phyloP scores from a whole-genome alignment of 2,113 vertebrate genomes.

The Muntiacus reevesi region DNA sequence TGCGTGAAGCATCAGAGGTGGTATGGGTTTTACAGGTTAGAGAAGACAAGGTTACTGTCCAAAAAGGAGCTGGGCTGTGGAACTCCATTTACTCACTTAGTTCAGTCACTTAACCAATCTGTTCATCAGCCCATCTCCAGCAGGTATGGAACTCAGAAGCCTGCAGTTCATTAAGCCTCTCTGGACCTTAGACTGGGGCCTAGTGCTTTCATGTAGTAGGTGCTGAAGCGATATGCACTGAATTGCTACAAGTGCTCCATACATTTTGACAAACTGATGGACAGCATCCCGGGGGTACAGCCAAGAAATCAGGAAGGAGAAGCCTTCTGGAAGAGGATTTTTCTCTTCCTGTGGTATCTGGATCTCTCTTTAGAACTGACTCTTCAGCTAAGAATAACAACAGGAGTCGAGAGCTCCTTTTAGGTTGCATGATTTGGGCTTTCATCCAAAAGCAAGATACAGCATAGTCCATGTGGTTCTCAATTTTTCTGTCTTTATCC shows the following conservation, averaged over 20 bases:
- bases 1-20: neutral
- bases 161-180: neutral
- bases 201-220: neutral
- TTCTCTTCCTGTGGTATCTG: neutral
- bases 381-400: constrained; percentile 1
- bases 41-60: neutral
- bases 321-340: neutral
- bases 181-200: neutral
- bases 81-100: neutral
- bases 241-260: neutral
- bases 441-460: constrained; percentile 8
- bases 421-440: constrained; percentile 15
- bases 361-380: neutral
- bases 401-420: neutral
- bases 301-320: neutral
- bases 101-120: neutral
- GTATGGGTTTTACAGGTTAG: neutral
- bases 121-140: neutral
- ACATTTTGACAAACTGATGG: neutral
- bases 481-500: constrained; percentile 4
- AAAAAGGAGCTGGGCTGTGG: neutral
- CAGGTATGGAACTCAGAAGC: neutral
- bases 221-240: neutral
- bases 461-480: neutral
- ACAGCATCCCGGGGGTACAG: neutral